A percentile compares a stretch with the other conserved stretches of the same genome.
Conservation (phyloP, 1,140 invertebrate species). For the Scaptomyza hsui region DNA sequence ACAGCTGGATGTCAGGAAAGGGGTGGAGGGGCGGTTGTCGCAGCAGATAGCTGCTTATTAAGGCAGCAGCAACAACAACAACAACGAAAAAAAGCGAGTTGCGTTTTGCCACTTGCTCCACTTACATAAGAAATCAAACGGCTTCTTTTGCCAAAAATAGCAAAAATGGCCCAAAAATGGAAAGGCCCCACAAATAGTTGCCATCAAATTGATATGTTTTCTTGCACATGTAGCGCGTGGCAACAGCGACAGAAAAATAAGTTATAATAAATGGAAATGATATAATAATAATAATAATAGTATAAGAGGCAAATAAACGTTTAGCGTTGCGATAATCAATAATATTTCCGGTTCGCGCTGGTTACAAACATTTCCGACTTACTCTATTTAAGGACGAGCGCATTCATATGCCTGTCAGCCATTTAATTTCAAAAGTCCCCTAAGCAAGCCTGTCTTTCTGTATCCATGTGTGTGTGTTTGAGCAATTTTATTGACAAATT, state of each 20-base stretch:
- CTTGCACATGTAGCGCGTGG: constrained; percentile 48
- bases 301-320: constrained; percentile 38
- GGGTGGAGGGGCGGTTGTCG: not conserved
- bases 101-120: constrained; percentile 53
- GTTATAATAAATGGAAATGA: constrained; percentile 60
- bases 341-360: constrained; percentile 60
- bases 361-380: constrained; percentile 18
- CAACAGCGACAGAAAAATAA: constrained; percentile 33
- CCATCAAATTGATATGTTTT: constrained; percentile 71
- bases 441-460: not conserved
- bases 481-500: constrained; percentile 68
- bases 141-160: constrained; percentile 65
- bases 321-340: constrained; percentile 76
- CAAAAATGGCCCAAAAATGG: constrained; percentile 14
- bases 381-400: not conserved
- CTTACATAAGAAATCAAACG: constrained; percentile 69
- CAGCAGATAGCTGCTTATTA: constrained; percentile 52
- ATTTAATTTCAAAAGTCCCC: constrained; percentile 31
- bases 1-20: not conserved
- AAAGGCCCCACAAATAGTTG: constrained; percentile 29
- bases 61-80: constrained; percentile 19
- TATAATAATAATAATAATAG: constrained; percentile 46
- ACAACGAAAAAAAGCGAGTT: constrained; percentile 9
- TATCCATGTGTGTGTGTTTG: constrained; percentile 8
- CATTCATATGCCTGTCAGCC: constrained; percentile 29